Conservation (phyloP, 2,888 invertebrate species). For the Chaitophorus viminalis region DNA sequence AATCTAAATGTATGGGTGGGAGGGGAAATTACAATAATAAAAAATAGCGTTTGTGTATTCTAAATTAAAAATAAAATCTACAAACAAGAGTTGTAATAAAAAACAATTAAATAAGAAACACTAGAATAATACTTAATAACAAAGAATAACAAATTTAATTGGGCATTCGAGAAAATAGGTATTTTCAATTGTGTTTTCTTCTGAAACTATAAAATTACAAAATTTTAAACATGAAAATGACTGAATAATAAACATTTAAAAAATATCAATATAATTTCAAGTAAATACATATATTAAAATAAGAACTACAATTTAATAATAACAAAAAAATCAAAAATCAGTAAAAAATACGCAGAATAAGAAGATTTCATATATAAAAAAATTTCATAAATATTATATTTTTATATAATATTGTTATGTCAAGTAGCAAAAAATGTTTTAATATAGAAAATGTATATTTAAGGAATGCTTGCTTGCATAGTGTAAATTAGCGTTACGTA, state of each 20-base stretch:
- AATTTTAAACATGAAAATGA: background rate
- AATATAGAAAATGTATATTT: too few species aligned
- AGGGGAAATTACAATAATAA: background rate
- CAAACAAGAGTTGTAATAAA: background rate
- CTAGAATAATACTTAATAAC: slow-evolving; percentile 16
- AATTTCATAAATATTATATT: background rate
- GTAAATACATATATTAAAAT: too few species aligned
- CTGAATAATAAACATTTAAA: background rate
- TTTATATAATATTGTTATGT: too few species aligned
- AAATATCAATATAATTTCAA: too few species aligned
- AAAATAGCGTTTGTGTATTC: background rate
- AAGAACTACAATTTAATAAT: too few species aligned
- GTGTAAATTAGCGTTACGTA: too few species aligned
- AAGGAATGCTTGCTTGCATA: too few species aligned
- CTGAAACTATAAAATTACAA: slow-evolving; percentile 19
- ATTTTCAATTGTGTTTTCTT: background rate
- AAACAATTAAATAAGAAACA: background rate
- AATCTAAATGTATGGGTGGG: background rate
- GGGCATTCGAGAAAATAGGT: background rate
- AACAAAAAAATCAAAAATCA: too few species aligned
- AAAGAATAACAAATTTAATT: slow-evolving; percentile 12
- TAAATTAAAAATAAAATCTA: background rate
- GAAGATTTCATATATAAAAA: background rate
- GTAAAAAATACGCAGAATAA: background rate
- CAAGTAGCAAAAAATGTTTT: too few species aligned